phyloP scores from a whole-genome alignment of 2,797 vertebrate genomes.

The Borostomias antarcticus region DNA sequence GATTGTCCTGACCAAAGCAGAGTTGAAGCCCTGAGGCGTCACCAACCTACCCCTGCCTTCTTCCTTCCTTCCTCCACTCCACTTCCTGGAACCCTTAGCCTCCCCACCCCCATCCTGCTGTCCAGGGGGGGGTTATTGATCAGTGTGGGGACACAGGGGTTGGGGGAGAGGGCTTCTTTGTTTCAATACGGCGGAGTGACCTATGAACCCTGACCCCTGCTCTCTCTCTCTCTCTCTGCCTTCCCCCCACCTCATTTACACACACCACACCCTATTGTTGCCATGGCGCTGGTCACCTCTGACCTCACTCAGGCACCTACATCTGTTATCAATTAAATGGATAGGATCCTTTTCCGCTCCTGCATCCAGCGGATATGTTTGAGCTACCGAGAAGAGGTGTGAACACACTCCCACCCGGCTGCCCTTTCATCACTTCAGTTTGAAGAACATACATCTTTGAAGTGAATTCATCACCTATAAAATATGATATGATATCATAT shows the following conservation, averaged over 20 bases:
- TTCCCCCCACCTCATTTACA: conserved; percentile 56
- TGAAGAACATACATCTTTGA: too few species aligned
- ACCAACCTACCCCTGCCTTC: conserved; percentile 28
- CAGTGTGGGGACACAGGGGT: conserved; percentile 43
- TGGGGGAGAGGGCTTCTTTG: conserved; percentile 66
- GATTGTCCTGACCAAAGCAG: neutral
- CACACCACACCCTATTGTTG: conserved; percentile 66
- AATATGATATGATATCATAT: neutral
- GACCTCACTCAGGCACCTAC: conserved; percentile 74
- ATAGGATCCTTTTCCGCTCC: conserved; percentile 61
- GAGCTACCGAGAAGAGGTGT: conserved; percentile 32
- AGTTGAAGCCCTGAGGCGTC: conserved; percentile 13
- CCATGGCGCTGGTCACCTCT: conserved; percentile 73
- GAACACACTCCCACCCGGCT: conserved; percentile 42
- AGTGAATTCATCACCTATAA: neutral
- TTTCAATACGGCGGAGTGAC: conserved; percentile 64
- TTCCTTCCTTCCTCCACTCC: conserved; percentile 16
- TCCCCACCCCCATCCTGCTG: conserved; percentile 30
- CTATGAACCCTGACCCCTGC: conserved; percentile 71
- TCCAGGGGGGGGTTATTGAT: conserved; percentile 59
- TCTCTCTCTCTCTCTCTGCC: conserved; percentile 32
- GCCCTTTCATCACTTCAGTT: conserved; percentile 11
- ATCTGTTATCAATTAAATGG: conserved; percentile 82
- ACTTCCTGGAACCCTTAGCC: conserved; percentile 6
- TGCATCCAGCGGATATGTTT: conserved; percentile 22